Evolutionary conservation across 2,888 invertebrate genomes (phyloP), one percentile per base, ranked within the genome.

Genomic region (Leptinotarsa rubiginosa): DNA sequence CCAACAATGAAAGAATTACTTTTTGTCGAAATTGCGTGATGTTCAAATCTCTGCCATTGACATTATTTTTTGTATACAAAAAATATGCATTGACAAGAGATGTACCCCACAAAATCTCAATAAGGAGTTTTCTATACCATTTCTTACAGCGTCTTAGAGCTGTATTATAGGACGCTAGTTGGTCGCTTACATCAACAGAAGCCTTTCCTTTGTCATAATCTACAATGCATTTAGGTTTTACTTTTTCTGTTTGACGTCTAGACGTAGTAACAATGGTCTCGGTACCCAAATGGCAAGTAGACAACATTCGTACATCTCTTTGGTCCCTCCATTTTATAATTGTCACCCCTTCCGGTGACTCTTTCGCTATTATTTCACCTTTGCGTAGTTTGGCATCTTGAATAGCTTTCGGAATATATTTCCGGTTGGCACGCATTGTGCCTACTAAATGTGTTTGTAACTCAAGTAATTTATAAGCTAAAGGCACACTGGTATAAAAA

Each of bases 401-500:
- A 69, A 76, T 72, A 68, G 71, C 47, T 47, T 74, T 70, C 73
- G 75, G 73, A 50, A 73, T 49, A 71, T 76, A 66, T 70, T 72
- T 74, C 50, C 76, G 41, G 56, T 77, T 79, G 47, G 71, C 56
- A 49, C 73, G 56, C 49, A 79, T 59, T 47, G 79, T 81, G 69
- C 80, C 81, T 22, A 78, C 74, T 62, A 77, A 59, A 78, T 80
- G 76, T 41, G 78, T 79, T 18, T 78, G 75, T 70, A 75, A 70
- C 20, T 73, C 65, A 16, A 73, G 50, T 73, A 80, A 59, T 20
- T 71, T 68, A 73, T 79, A 70, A 18, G 78, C 75, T 25, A 78
- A 70, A 12, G 77, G 72, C 59, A 79, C 47, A 65, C 78, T 81
- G 10, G 81, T 80, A 65, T 79, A 80, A 59, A 67, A 79, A 67